Base-by-base conservation (phyloP, 2,888 invertebrate species). In the Morpho deidamia region DNA sequence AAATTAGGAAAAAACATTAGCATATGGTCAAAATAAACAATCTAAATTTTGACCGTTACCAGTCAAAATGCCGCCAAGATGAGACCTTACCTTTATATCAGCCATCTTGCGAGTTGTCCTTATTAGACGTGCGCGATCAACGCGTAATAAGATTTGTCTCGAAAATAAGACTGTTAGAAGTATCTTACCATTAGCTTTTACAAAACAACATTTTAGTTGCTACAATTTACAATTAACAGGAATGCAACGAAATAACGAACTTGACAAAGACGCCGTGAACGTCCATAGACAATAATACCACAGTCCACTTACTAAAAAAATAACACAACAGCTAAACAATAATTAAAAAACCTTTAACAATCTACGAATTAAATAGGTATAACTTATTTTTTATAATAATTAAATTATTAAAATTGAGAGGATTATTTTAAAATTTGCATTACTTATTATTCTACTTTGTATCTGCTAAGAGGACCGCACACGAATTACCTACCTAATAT, bases 61-160 rank as follows among this genome's bases (percentile, higher is more conserved):
- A 66, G 77, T 74, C 76, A 86, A 88, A 89, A 87, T 86, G 83
- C 89, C 89, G 89, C 89, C 85, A 88, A 87, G 76, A 64, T 65
- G 66, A 53, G 53, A 45, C 62, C 81, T 82, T 72, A 90, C 90
- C 86, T 88, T 89, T 76, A 90, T 88, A 89, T 90, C 90, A 84
- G 90, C 88, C 90, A 90, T 89, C 77, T 88, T 89, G 82, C 66
- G 64, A 55, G 69, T 69, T 57, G 71, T 80, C 69, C 68, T 74
- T 67, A 71, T 71, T 70, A 69, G 72, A 68, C 74, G 74, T 68
- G 66, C 69, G 81, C 81, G 81, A 81, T 83, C 75, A 75, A 83
- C 81, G 86, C 85, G 68, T 72, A 63, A 65, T 65, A 72, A 64
- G 56, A 68, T 74, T 68, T 70, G 74, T 70, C 74, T 77, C 66